Conservation (phyloP, 2,797 vertebrate species). For the Centropyge bicolor region DNA sequence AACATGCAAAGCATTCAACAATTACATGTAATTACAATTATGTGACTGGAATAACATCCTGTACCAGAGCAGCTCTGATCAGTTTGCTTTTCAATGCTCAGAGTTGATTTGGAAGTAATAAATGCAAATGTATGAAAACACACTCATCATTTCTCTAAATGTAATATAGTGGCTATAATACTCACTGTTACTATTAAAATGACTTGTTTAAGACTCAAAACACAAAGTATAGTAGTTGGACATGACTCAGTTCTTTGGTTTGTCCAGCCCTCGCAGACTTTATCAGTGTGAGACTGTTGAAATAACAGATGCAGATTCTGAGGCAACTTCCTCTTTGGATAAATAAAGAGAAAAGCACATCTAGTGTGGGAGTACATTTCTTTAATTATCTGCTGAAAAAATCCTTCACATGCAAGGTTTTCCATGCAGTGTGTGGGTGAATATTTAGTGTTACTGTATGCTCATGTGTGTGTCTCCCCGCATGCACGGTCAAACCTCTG, state of each 20-base stretch:
- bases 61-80: neutral
- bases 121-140: neutral
- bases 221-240: neutral
- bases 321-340: neutral
- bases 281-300: neutral
- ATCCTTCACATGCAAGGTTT: neutral
- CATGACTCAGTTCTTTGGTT: neutral
- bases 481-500: too few species aligned
- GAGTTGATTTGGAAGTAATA: neutral
- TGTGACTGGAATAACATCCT: neutral
- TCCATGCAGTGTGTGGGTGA: neutral
- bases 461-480: constrained; percentile 45
- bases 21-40: neutral
- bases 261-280: neutral
- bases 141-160: neutral
- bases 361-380: neutral
- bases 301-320: neutral
- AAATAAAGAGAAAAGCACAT: neutral
- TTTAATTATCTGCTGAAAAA: neutral
- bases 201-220: neutral
- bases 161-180: too few species aligned
- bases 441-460: neutral
- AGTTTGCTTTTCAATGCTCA: neutral
- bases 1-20: neutral
- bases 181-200: neutral